Evolutionary conservation across 2,797 vertebrate genomes (phyloP), one percentile per base, ranked within the genome.

Genomic region (Halcyon smyrnensis): DNA sequence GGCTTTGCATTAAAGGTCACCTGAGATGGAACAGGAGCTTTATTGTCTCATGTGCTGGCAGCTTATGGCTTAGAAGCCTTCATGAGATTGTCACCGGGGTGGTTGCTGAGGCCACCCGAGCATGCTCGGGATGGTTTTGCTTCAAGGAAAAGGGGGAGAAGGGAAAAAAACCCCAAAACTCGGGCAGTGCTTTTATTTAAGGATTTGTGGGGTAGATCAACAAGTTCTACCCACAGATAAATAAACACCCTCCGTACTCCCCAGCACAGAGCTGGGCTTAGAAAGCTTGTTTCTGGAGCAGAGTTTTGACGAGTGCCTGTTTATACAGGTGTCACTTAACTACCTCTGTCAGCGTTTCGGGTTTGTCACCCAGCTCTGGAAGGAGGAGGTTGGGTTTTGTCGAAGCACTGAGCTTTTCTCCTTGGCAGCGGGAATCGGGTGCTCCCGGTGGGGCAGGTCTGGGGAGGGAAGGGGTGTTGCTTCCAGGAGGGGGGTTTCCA

Each of bases 1-100:
- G 88, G 86, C 91, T 96, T 95, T 93, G 86, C 93, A 69, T 96
- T 76, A 92, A 95, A 95, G 93, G 96, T 95, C 96, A 95, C 93
- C 94, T 95, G 96, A 91, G 96, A 87, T 56, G 73, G 91, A 93
- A 69, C 87, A 89, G 89, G 80, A 87, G 81, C 92, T 84, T 91
- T 74, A 81, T 95, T 91, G 88, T 90, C 67, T 89, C 50, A 3
- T 28, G 48, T 54, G 79, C 77, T 12, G 19, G 88, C 94, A 85
- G 87, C 78, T 89, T 63, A 4, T 3, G 18, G 50, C 79, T 85
- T 84, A 1, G 78, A 68, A 85, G 86, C 48, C 87, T 73, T 64
- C 46, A 1, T 5, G 30, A 77, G 63, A 53, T 63, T 96, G 95
- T 85, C 91, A 65, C 39, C 19, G 4, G 37, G 39, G 78, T 14